Base-by-base conservation (phyloP, 2,888 invertebrate species). In the Chorisops tibialis region DNA sequence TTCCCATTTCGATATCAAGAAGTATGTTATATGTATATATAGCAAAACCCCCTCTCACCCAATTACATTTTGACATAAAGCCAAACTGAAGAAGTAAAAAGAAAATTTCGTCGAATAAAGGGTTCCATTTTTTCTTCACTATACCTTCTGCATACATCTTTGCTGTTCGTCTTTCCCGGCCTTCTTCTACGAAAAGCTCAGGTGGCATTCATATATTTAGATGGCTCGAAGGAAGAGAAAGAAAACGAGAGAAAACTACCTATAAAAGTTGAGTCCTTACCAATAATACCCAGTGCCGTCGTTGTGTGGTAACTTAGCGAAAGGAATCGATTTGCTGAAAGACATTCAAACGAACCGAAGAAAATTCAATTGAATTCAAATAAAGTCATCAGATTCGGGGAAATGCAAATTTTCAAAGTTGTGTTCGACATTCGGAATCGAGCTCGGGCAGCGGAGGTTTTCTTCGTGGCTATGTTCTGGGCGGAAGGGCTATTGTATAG, bases 331-430 rank as follows among this genome's bases (percentile, higher is more conserved):
- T 62, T 62, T 62, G 56, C 19, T 62, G 49, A 62, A 62, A 62
- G 54, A 54, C 48, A 62, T 62, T 62, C 54, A 62, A 62, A 62
- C 61, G 61, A 62, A 56, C 54, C 56, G 56, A 37, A 62, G 54
- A 62, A 54, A 61, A 62, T 62, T 62, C 61, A 62, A 62, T 62
- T 62, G 61, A 62, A 62, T 62, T 62, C 61, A 48, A 54, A 62
- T 62, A 62, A 54, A 62, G 56, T 62, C 56, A 56, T 62, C 54
- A 54, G 54, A 54, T 62, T 54, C 47, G 61, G 47, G 38, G 38
- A 56, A 62, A 62, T 62, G 61, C 61, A 62, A 62, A 62, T 62
- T 62, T 56, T 56, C 56, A 45, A 22, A 54, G 52, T 54, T 21
- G 52, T n/a, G n/a, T 24, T 54, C 41, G 22, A 16, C 12, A 22